phyloP scores from a whole-genome alignment of 1,140 invertebrate genomes.

The Bombus sylvicola region DNA sequence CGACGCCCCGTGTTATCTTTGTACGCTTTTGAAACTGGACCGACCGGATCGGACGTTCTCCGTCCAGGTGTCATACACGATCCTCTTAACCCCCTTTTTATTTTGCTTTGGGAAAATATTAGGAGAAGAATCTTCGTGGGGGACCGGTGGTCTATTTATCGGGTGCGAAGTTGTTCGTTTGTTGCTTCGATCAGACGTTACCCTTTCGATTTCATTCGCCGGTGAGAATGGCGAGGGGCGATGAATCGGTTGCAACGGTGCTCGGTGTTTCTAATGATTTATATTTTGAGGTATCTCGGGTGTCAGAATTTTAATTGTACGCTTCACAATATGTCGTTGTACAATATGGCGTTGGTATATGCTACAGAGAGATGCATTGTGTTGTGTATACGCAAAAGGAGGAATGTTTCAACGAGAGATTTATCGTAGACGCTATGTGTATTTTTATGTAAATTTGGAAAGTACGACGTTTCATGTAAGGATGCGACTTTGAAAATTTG shows the following conservation, averaged over 20 bases:
- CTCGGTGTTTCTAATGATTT: not conserved
- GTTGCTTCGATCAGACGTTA: slow-evolving; percentile 4
- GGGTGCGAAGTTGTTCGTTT: slow-evolving; percentile 33
- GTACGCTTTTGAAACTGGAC: slow-evolving; percentile 33
- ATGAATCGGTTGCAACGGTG: not conserved
- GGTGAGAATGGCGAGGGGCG: not conserved
- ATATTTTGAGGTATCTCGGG: not conserved
- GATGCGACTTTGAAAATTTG: not conserved
- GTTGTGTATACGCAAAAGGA: not conserved
- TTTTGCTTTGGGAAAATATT: slow-evolving; percentile 33
- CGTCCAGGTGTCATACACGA: slow-evolving; percentile 41
- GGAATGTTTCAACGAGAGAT: not conserved
- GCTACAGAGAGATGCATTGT: not conserved
- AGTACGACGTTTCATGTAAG: not conserved
- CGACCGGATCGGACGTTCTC: slow-evolving; percentile 37
- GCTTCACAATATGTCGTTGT: not conserved
- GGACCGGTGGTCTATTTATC: slow-evolving; percentile 18
- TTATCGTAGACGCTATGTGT: not conserved
- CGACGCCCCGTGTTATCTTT: slow-evolving; percentile 27
- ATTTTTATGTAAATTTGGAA: not conserved
- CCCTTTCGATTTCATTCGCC: slow-evolving; percentile 2
- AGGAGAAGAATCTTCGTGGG: slow-evolving; percentile 4
- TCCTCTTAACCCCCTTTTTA: slow-evolving; percentile 24
- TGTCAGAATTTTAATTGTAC: slow-evolving; percentile 11
- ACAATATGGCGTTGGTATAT: not conserved